Percentiles rank a stretch among this genome's conserved stretches.
Evolutionary conservation across 1,140 invertebrate genomes (phyloP).

Genomic region (Wasmannia auropunctata): DNA sequence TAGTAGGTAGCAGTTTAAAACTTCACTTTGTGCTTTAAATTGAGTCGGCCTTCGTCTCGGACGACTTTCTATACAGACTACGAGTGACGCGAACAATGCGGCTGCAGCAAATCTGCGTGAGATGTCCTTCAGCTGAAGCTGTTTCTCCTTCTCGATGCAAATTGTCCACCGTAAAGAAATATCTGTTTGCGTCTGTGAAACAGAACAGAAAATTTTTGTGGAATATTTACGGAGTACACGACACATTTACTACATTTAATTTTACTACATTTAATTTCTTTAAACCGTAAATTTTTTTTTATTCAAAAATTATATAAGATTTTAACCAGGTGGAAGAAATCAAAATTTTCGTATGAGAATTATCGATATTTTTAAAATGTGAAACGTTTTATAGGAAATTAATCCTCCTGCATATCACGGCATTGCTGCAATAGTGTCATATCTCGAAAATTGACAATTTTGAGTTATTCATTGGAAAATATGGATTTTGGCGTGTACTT

Average conservation of each 20-base stretch:
- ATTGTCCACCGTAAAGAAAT: slow-evolving; percentile 1
- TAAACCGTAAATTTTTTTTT: background rate
- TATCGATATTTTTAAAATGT: background rate
- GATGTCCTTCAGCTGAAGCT: slow-evolving; percentile 8
- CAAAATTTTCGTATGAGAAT: background rate
- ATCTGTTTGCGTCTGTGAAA: background rate
- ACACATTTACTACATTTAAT: background rate
- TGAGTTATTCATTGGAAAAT: no score
- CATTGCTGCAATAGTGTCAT: no score
- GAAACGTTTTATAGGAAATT: background rate
- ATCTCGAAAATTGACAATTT: no score
- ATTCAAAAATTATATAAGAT: background rate
- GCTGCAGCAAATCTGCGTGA: slow-evolving; percentile 14
- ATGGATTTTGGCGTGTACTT: no score
- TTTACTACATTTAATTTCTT: background rate
- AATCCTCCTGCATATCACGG: no score
- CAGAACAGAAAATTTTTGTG: background rate
- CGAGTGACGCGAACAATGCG: slow-evolving; percentile 12
- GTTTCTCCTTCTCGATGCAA: background rate
- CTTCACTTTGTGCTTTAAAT: background rate
- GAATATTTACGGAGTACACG: background rate
- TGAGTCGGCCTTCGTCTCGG: background rate
- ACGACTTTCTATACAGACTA: slow-evolving; percentile 26
- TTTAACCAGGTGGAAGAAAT: background rate
- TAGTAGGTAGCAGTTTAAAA: slow-evolving; percentile 13